Evolutionary conservation across 53 echinoderm and acorn worm genomes (phyloP), one percentile per base, ranked within the genome.

Genomic region (Zoroaster sp.): DNA sequence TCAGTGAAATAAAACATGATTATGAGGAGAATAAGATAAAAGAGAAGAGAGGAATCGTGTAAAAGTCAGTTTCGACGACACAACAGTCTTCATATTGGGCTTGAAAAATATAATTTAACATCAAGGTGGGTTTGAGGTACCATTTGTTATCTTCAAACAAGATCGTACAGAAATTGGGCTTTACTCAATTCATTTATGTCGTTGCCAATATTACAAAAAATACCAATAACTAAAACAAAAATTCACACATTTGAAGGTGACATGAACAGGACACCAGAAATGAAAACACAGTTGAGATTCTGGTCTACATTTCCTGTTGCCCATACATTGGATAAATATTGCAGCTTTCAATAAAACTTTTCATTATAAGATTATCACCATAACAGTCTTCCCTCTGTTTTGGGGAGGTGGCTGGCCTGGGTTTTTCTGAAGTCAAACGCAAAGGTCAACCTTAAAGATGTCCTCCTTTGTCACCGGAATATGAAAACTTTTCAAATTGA

Each of bases 401-500:
- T 8, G 63, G 55, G 63, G 63, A 25, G 63, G 63, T 10, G 63
- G 28, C 9, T 25, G 63, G 28, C 7, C 63, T 59, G 2, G 28
- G 63, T 59, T 28, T 59, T 28, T 59, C 63, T 59, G 63, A 59
- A 59, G 63, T 59, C 28, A 59, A 28, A 59, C 28, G 30, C 63
- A 25, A 74, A 20, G 40, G 40, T 74, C 17, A 40, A 38, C 36
- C 70, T 85, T 71, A 85, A 71, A 91, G 73, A 68, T 86, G 89
- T 1, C 89, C 93, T 59, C 93, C 91, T 80, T 78, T 85, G 51
- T 97, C 97, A 69, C 94, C 95, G 42, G 95, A 91, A 85, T 98
- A 98, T 28, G 98, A 98, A 91, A 98, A 98, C 70, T 95, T 98
- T 65, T 92, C 94, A 92, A 98, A 98, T 53, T 98, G 94, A 63